phyloP scores from a whole-genome alignment of 2,113 vertebrate species.

The Anoura caudifer region DNA sequence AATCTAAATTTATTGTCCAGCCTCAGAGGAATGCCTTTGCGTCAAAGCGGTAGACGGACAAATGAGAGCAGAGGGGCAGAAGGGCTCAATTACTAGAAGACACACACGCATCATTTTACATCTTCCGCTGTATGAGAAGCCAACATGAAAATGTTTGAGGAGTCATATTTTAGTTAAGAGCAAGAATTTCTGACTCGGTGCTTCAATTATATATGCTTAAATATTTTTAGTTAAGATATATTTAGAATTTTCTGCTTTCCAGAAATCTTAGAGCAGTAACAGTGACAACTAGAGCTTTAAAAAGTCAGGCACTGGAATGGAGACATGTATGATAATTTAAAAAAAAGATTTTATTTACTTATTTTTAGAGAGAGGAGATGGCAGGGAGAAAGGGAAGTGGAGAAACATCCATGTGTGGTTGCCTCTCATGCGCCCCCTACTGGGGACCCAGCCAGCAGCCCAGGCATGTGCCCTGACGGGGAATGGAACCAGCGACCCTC shows the following conservation, averaged over 20 bases:
- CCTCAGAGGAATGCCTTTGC: neutral
- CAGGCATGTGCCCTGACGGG: no score
- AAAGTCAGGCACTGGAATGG: neutral
- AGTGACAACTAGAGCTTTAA: constrained; percentile 5
- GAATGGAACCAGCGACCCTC: no score
- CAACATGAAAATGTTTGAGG: neutral
- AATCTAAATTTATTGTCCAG: neutral
- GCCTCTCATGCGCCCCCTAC: no score
- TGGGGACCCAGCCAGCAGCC: no score
- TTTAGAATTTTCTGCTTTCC: constrained; percentile 25
- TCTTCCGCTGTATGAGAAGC: neutral
- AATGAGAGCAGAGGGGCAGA: neutral
- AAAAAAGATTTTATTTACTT: no score
- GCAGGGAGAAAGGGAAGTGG: no score
- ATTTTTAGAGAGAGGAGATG: no score
- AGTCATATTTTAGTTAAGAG: constrained; percentile 1
- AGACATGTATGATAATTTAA: neutral
- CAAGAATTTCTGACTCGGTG: constrained; percentile 18
- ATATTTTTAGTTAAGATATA: constrained; percentile 50
- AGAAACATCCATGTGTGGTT: no score
- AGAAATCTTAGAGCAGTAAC: constrained; percentile 34
- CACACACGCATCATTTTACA: neutral
- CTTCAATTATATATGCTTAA: neutral
- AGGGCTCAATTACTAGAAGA: neutral
- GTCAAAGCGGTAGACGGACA: neutral